Percentiles rank a stretch among this genome's conserved stretches.
Evolutionary conservation across 2,113 vertebrate genomes (phyloP).

Genomic region (Crotophaga sulcirostris): DNA sequence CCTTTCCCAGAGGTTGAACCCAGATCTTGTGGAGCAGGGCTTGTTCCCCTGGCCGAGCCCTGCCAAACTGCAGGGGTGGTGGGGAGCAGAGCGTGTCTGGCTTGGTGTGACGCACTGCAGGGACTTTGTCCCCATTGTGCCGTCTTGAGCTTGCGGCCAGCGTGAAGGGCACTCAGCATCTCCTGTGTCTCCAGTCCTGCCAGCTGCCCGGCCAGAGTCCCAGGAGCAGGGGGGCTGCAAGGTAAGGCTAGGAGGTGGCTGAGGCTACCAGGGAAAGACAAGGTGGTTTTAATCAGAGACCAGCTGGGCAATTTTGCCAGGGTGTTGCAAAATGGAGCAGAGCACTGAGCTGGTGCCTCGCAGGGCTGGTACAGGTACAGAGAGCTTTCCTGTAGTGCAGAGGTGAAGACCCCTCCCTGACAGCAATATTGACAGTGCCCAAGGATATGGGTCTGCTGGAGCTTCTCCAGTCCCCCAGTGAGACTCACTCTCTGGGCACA

Average conservation of each 20-base stretch:
- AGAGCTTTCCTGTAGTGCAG: not conserved
- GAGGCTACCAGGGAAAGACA: not conserved
- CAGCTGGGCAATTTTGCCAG: not conserved
- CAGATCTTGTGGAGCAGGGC: not conserved
- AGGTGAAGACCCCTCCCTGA: not conserved
- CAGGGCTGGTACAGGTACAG: rapidly evolving
- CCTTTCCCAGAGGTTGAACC: not conserved
- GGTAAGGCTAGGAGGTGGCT: constrained; percentile 17
- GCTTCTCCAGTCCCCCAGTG: not conserved
- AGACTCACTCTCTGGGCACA: not conserved
- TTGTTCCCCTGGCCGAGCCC: not conserved
- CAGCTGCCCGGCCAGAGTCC: not conserved
- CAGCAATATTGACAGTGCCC: not conserved
- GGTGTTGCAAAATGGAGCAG: not conserved
- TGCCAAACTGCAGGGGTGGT: not conserved
- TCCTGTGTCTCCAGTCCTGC: not conserved
- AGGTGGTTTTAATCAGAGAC: not conserved
- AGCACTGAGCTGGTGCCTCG: not conserved
- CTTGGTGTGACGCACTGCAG: not conserved
- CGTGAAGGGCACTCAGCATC: not conserved
- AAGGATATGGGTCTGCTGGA: not conserved
- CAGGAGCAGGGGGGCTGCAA: constrained; percentile 8
- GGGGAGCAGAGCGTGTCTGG: rapidly evolving
- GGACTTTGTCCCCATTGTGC: not conserved
- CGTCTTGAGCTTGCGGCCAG: not conserved